Base-by-base conservation (phyloP, 2,888 invertebrate genomes). In the Dynastes maya region DNA sequence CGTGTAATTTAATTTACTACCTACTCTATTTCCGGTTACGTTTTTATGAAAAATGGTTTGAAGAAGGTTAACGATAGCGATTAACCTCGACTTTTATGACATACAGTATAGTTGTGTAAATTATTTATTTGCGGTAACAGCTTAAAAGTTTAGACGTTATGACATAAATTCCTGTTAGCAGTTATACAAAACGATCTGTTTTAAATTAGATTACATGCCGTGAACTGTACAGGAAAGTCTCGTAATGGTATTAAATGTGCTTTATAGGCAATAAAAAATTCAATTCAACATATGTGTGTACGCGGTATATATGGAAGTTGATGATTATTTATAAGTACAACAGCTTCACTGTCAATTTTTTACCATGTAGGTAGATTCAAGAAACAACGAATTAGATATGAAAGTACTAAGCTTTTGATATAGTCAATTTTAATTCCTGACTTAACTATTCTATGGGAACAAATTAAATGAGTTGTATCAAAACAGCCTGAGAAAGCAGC, bases 231-330 rank as follows among this genome's bases (percentile, higher is more conserved):
- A 22, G 2, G 55, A 58, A 58, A 22, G 22, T 1, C 16, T 58
- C 55, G 9, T 58, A 58, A 58, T 58, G 6, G 55, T 27, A 0
- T 16, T n/a, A 58, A 58, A 58, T 58, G 22, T 22, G 6, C 22
- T 58, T 58, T 58, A 22, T 58, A 22, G 22, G 22, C 55, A 58
- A 58, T 58, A 58, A 58, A 58, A 58, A 58, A 58, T 58, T 58
- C 55, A 58, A 58, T 58, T 58, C 55, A 27, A 6, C 55, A 58
- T 22, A 58, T 58, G 55, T 16, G 16, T 22, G 16, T 55, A 55
- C 16, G 4, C 3, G 22, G 55, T 22, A 22, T 22, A 22, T 16
- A 58, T 45, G 11, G 45, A 45, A 8, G 8, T 58, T 58, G 11
- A 58, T 22, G 3, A 22, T 1, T 16, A 22, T 16, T 4, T 8